These are phyloP conservation scores for Bolinopsis microptera DNA, from an alignment of 37 sponge, comb jelly and placozoan species.

Conservation along the genomic window DNA sequence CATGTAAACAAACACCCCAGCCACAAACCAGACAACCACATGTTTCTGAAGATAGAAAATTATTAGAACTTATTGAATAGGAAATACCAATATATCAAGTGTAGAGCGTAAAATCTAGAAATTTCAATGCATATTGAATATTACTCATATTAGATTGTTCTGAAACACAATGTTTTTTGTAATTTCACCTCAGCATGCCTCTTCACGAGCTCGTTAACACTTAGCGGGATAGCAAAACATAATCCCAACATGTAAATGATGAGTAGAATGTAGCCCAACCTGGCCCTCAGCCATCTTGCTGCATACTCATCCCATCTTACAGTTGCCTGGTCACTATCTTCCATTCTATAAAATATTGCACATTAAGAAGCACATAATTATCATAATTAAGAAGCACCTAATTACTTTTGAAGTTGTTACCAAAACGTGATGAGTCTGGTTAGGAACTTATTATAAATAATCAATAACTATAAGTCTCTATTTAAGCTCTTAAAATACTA, in stretches of 20 bases:
- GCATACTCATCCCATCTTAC: constrained; percentile 65
- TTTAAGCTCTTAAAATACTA: too few species aligned
- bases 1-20: constrained; percentile 80
- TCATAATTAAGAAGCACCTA: too few species aligned
- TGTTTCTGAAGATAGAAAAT: constrained; percentile 35
- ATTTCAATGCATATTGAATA: neutral
- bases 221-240: constrained; percentile 40
- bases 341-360: too few species aligned
- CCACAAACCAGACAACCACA: constrained; percentile 86
- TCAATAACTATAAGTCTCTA: too few species aligned
- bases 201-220: neutral
- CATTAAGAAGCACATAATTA: too few species aligned
- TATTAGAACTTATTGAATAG: neutral
- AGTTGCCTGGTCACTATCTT: neutral
- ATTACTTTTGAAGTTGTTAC: too few species aligned
- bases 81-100: neutral
- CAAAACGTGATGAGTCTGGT: too few species aligned
- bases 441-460: too few species aligned
- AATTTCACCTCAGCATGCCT: constrained; percentile 50
- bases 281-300: neutral
- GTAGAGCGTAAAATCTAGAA: too few species aligned
- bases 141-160: neutral
- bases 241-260: neutral
- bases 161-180: neutral
- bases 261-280: constrained; percentile 10